Base-by-base conservation (phyloP, 2,113 vertebrate genomes). In the Corythornis vintsioides region DNA sequence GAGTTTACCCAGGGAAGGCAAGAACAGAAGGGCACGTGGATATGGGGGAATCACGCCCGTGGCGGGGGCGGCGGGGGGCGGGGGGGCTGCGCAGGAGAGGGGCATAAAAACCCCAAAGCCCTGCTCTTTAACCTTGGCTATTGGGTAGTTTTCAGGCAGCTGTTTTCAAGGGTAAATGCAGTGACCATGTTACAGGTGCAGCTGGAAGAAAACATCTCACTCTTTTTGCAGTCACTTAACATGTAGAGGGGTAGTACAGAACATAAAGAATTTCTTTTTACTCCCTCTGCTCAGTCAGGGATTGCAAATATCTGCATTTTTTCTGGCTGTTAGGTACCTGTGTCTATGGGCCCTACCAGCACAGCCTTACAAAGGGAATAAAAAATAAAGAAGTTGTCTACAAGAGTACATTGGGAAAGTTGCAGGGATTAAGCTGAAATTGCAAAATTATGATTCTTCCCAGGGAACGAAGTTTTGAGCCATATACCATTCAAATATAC, bases 271-370 rank as follows among this genome's bases (percentile, higher is more conserved):
- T 85, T 95, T 95, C 42, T 88, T 86, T 91, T 94, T 92, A 89
- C 95, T 96, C 77, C 90, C 89, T 88, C 89, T 60, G 59, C 94
- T 97, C 95, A 92, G 57, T 73, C 74, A 70, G 84, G 73, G 47
- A 33, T 35, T 53, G 73, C 3, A 1, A 82, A 73, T 56, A 43
- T 28, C 9, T 55, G 76, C 89, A 70, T 79, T 89, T 93, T 90
- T 88, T 90, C 65, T 56, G 83, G 66, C 74, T 93, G 63, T 73
- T 94, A 76, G 1, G 7, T 69, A 72, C 81, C 72, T 0, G 0
- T 65, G 57, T 80, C 57, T 18, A 8, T 35, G n/a, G 55, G 40
- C 43, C 26, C 81, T 82, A 74, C 60, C 47, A 73, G 55, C 78
- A 75, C 38, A 53, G 57, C 55, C 57, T 55, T 59, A 47, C 43